Evolutionary conservation across 1,140 invertebrate genomes (phyloP), one percentile per base, ranked within the genome.

Genomic region (Tribolium castaneum): DNA sequence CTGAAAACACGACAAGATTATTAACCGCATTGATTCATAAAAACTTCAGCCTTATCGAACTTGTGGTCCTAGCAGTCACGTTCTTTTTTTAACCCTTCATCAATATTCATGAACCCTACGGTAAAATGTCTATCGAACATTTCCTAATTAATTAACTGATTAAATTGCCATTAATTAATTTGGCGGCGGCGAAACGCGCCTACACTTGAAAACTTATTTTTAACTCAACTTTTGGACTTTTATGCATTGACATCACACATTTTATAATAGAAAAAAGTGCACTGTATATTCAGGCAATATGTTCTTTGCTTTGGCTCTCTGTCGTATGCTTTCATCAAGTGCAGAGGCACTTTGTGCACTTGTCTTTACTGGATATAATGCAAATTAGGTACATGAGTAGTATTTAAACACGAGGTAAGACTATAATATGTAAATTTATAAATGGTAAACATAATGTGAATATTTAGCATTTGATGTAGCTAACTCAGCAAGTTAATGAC

Each of bases 1-100:
- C 35, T 34, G 59, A 66, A 66, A 39, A 66, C 59, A 66, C 30
- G 59, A 66, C 59, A 66, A 34, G 59, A 66, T 66, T 66, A 66
- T 66, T 66, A 66, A 66, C 59, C 10, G 59, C 59, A 34, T 66
- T 66, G 59, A 66, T 34, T 66, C 54, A 39, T 66, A 12, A 30
- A 66, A 7, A 10, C 25, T 62, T 14, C 22, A 35, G 30, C 3
- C 39, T 45, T 45, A 45, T 45, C 39, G 39, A 45, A 45, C 39
- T 45, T 66, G n/a, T 39, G 30, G 13, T 6, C 25, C 25, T 30
- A 25, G 54, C 19, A 22, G 54, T 59, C 54, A 59, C 19, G 14
- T 59, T 59, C 16, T 59, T 59, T 59, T 59, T 25, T 59, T 25
- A 25, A 25, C 14, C 16, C 19, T 7, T 25, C 54, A 59, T 59